Percentiles rank a stretch among this genome's conserved stretches.
Conservation (phyloP, 2,797 vertebrate species). For the Ataeniobius toweri region DNA sequence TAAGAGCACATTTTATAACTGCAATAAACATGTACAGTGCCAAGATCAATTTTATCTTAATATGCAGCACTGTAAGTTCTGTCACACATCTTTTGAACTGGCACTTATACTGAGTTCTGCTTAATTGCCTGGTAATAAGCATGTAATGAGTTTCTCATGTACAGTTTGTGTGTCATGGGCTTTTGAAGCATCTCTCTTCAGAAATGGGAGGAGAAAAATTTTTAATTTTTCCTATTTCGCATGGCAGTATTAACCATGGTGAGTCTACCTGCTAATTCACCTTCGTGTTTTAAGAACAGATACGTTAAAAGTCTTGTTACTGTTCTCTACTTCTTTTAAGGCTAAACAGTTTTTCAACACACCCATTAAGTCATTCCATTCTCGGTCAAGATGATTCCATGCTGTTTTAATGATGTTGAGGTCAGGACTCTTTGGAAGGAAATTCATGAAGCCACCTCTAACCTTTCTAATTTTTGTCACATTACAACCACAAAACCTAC, state of each 20-base stretch:
- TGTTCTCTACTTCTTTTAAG: not conserved
- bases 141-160: conserved; percentile 74
- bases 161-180: conserved; percentile 53
- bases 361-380: no score
- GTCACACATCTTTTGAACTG: conserved; percentile 46
- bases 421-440: no score
- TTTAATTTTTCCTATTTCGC: not conserved
- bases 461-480: no score
- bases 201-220: conserved; percentile 36
- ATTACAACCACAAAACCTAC: no score
- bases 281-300: not conserved
- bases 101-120: conserved; percentile 31
- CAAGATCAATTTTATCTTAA: conserved; percentile 27
- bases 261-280: not conserved
- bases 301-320: not conserved
- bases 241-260: not conserved
- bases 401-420: no score
- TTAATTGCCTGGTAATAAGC: conserved; percentile 71
- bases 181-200: conserved; percentile 56
- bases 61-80: conserved; percentile 42
- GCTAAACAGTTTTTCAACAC: not conserved
- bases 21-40: not conserved
- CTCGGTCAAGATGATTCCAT: no score
- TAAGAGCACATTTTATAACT: not conserved
- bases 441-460: no score